Conservation (phyloP, 2,888 invertebrate genomes). For the Andrena trimmerana region DNA sequence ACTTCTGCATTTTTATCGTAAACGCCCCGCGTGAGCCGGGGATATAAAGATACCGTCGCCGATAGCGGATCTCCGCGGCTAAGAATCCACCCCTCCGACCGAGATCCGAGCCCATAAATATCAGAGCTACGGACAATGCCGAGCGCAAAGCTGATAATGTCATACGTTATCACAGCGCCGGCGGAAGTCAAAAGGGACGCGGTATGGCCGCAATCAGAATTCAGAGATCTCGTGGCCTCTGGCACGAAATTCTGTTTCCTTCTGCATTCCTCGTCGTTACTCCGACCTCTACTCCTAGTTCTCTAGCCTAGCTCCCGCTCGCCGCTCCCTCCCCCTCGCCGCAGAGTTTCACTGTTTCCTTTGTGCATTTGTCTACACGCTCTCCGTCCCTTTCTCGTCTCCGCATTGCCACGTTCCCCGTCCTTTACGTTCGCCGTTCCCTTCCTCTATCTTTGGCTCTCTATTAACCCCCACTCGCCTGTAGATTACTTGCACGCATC, state of each 20-base stretch:
- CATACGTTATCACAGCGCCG: conserved; percentile 48
- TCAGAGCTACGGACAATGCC: conserved; percentile 52
- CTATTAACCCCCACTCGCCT: conserved; percentile 34
- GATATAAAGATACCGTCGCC: conserved; percentile 34
- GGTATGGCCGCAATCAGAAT: conserved; percentile 65
- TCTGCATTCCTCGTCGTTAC: conserved; percentile 12
- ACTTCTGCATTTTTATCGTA: conserved; percentile 44
- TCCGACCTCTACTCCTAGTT: conserved; percentile 24
- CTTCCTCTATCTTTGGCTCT: not conserved
- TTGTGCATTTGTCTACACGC: conserved; percentile 11
- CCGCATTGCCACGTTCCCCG: not conserved
- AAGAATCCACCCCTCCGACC: conserved; percentile 36
- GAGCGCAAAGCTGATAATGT: conserved; percentile 53
- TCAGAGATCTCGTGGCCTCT: conserved; percentile 60
- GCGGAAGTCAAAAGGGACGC: conserved; percentile 57
- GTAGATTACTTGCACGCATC: conserved; percentile 37
- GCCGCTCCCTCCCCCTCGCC: not conserved
- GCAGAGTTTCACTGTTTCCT: conserved; percentile 1
- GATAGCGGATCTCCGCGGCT: conserved; percentile 47
- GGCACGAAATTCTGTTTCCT: conserved; percentile 46
- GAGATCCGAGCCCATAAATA: conserved; percentile 57
- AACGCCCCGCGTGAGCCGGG: conserved; percentile 10
- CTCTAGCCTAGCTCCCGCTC: not conserved
- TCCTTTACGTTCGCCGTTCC: not conserved
- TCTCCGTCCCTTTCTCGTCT: conserved; percentile 13